phyloP scores from a whole-genome alignment of 2,797 vertebrate genomes.

The Vireo griseus region DNA sequence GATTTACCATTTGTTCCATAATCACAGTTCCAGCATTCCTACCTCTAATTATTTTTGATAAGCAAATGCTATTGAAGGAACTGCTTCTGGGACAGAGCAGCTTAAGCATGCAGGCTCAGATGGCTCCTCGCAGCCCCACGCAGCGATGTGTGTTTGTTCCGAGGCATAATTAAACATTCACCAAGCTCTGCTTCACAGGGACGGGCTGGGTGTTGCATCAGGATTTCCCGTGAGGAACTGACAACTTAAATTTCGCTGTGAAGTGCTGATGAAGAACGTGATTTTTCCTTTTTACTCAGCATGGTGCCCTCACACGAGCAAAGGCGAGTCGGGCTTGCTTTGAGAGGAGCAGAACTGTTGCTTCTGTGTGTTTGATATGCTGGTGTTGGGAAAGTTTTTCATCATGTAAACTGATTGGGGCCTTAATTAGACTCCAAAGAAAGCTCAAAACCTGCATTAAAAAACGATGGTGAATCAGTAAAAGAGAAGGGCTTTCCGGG shows the following conservation, averaged over 20 bases:
- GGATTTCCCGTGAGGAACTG: not conserved
- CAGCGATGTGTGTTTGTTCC: not conserved
- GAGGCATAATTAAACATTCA: conserved; percentile 22
- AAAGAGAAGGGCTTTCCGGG: not conserved
- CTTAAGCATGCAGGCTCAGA: not conserved
- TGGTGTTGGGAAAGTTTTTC: conserved; percentile 20
- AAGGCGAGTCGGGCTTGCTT: not conserved
- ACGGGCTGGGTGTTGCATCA: conserved; percentile 3
- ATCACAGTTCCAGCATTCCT: conserved; percentile 32
- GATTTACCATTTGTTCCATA: conserved; percentile 60
- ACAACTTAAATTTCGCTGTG: conserved; percentile 31
- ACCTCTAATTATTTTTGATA: conserved; percentile 62
- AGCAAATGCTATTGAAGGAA: conserved; percentile 33
- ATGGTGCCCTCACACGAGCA: conserved; percentile 14
- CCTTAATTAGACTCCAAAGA: conserved; percentile 38
- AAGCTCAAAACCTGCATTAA: not conserved
- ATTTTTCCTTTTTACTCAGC: conserved; percentile 38
- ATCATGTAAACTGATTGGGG: conserved; percentile 22
- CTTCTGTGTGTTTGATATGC: not conserved
- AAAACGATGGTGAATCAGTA: not conserved
- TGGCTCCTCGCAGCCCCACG: not conserved
- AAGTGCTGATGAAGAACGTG: conserved; percentile 38
- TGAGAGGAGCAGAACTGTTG: conserved; percentile 21
- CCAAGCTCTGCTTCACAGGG: not conserved
- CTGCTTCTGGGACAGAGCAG: conserved; percentile 13